A percentile compares a stretch with the other conserved stretches of the same genome.
phyloP scores from a whole-genome alignment of 2,797 vertebrate genomes.

The Poecilia picta region DNA sequence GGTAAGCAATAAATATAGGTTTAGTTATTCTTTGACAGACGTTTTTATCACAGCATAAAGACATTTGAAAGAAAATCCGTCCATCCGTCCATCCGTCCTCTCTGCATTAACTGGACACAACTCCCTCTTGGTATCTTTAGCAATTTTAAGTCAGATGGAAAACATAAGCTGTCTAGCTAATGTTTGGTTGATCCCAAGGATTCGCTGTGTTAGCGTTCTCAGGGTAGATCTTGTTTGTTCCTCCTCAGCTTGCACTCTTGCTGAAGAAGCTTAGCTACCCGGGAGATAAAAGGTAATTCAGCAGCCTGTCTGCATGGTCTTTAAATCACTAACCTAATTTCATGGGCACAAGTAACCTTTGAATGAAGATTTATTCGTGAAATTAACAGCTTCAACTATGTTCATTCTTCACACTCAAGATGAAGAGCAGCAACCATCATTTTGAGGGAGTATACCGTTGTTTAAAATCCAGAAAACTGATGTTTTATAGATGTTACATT shows the following conservation, averaged over 20 bases:
- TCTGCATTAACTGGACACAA: background rate
- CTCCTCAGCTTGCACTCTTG: background rate
- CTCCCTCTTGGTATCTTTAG: background rate
- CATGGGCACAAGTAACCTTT: background rate
- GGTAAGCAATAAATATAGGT: conserved; percentile 40
- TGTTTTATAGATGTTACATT: too few species aligned
- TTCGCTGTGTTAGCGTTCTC: background rate
- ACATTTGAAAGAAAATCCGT: background rate
- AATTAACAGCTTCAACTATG: background rate
- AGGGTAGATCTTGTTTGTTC: background rate
- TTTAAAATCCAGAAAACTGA: too few species aligned
- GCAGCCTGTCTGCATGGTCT: background rate
- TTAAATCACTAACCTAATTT: background rate
- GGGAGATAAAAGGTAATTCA: background rate
- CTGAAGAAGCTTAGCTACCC: background rate
- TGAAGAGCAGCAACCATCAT: background rate
- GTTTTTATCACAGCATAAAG: background rate
- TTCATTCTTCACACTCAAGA: background rate
- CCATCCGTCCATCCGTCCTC: background rate
- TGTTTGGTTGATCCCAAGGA: background rate
- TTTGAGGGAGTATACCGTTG: background rate
- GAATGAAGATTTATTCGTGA: background rate
- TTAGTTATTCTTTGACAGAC: background rate
- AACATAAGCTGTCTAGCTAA: background rate
- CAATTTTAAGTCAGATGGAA: background rate